phyloP scores from a whole-genome alignment of 2,888 invertebrate species.

The Macrosiphum euphorbiae region DNA sequence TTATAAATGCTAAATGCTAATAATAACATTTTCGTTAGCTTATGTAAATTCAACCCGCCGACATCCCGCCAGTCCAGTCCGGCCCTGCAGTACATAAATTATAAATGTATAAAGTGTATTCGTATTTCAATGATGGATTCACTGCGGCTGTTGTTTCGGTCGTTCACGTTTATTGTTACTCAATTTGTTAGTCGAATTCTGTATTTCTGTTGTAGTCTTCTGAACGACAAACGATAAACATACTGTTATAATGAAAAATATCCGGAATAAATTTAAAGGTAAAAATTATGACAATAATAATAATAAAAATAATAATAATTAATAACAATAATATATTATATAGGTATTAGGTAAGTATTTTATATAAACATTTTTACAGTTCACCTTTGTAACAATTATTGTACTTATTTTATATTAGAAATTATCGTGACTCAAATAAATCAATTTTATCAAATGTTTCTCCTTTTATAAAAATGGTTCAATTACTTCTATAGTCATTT shows the following conservation, averaged over 20 bases:
- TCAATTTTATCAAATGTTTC: not conserved
- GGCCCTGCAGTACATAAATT: not conserved
- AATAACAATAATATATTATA: too few relatives aligned
- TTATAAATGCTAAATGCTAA: not conserved
- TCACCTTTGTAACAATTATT: not conserved
- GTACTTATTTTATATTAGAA: not conserved
- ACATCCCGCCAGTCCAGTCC: not conserved
- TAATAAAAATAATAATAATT: not conserved
- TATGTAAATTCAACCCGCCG: not conserved
- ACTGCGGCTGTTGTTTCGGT: not conserved
- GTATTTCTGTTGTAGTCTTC: not conserved
- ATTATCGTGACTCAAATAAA: not conserved
- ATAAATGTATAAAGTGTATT: not conserved
- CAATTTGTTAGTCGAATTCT: not conserved
- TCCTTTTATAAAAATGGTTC: not conserved
- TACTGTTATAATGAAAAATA: slow-evolving; percentile 7
- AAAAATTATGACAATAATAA: not conserved
- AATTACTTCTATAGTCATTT: not conserved
- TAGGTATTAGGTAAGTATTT: not conserved
- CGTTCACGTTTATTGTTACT: not conserved
- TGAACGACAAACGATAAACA: not conserved
- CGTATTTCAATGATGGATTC: not conserved
- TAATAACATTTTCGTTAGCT: not conserved
- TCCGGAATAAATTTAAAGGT: slow-evolving; percentile 43
- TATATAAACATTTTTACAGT: not conserved